phyloP scores from a whole-genome alignment of 1,140 invertebrate species.

The Pseudomyrmex flavicornis region DNA sequence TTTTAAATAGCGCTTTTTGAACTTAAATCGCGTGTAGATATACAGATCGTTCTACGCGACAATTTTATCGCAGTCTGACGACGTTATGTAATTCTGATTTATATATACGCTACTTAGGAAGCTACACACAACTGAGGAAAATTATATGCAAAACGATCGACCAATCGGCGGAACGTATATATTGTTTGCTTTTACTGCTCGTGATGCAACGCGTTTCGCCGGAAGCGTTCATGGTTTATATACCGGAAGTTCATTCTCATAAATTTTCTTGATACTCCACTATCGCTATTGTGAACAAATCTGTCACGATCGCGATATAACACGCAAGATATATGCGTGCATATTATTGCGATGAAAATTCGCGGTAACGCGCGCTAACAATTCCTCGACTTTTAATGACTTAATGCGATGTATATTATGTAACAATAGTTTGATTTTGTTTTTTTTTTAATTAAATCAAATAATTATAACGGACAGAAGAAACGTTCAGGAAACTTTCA shows the following conservation, averaged over 20 bases:
- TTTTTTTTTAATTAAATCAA: too few species aligned
- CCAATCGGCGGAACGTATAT: conserved; percentile 47
- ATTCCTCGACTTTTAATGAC: too few species aligned
- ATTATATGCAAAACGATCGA: conserved; percentile 41
- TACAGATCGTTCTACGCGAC: conserved; percentile 31
- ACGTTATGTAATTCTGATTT: conserved; percentile 39
- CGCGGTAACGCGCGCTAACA: too few species aligned
- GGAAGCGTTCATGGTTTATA: conserved; percentile 58
- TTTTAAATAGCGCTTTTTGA: neutral
- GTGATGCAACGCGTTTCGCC: conserved; percentile 53
- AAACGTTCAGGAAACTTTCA: too few species aligned
- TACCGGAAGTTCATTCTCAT: conserved; percentile 35
- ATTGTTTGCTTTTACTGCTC: conserved; percentile 57
- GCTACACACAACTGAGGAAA: neutral
- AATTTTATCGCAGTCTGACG: neutral
- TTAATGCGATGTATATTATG: too few species aligned
- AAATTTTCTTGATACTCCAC: conserved; percentile 33
- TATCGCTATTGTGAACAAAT: conserved; percentile 12
- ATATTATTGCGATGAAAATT: too few species aligned
- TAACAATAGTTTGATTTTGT: too few species aligned
- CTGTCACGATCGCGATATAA: too few species aligned
- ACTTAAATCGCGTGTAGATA: conserved; percentile 26
- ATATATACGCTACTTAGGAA: conserved; percentile 13
- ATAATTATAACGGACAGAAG: too few species aligned
- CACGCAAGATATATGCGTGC: too few species aligned